Evolutionary conservation across 2,113 vertebrate genomes (phyloP), one percentile per base, ranked within the genome.

Genomic region (Trogon surrucura): DNA sequence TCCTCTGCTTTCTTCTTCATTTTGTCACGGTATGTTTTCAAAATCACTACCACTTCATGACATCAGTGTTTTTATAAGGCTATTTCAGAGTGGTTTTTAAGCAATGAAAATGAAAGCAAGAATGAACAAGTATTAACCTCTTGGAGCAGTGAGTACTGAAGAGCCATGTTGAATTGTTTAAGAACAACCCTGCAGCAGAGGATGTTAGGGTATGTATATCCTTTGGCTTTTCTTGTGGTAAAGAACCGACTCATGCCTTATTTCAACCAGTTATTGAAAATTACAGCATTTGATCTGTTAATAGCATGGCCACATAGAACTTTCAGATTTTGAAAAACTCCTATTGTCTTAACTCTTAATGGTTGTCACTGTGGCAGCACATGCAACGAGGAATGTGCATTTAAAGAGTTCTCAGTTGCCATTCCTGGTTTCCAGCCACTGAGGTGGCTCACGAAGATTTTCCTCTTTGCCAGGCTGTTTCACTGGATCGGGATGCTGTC

Each of bases 21-120:
- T 87, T 91, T 93, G 51, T 57, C 53, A 36, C 67, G 69, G 23
- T 85, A 8, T 45, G 72, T 78, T 83, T 95, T 36, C 91, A 78
- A 73, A 88, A n/a, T 57, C 2, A 0, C n/a, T 57, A 27, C 10
- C 32, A 6, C 67, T 56, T 77, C 30, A 7, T 75, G 75, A 85
- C 81, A 22, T 89, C 88, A 62, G 38, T 86, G 44, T 86, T 91
- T 88, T 51, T 62, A 26, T 51, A 64, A 75, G 26, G 57, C 5
- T 79, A 50, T 74, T 85, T 62, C 70, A 82, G 61, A 54, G 75
- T 2, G 0, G 20, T 80, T 88, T 50, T 85, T 82, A 71, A 71
- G 74, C 89, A 92, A 91, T n/a, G 50, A 77, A 67, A 92, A 60
- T 20, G 53, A 86, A 77, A 77, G n/a, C 32, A 72, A 73, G 48